A percentile compares a stretch with the other conserved stretches of the same genome.
Evolutionary conservation across 2,797 vertebrate genomes (phyloP).

Genomic region (Coregonus suidteri): DNA sequence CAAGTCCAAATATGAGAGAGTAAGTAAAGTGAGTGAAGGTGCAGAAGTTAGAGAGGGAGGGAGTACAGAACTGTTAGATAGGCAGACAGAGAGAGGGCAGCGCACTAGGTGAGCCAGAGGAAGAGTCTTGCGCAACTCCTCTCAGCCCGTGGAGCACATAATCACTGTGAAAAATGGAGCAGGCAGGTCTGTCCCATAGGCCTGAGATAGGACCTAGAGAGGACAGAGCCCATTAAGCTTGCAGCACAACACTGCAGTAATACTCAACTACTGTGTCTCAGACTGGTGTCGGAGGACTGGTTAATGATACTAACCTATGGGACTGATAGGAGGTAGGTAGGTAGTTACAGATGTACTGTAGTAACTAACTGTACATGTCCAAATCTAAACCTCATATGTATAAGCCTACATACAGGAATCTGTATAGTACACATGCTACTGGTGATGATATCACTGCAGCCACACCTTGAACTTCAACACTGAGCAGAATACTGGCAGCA

Average conservation of each 20-base stretch:
- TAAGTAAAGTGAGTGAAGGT: neutral
- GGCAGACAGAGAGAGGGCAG: neutral
- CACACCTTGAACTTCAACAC: neutral
- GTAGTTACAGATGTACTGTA: too few relatives aligned
- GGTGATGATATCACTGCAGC: neutral
- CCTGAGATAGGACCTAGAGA: neutral
- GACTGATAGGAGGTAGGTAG: neutral
- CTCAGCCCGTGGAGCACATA: too few relatives aligned
- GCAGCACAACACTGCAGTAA: neutral
- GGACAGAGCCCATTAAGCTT: neutral
- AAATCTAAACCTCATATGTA: too few relatives aligned
- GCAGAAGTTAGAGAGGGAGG: neutral
- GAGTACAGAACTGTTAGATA: neutral
- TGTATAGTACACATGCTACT: neutral
- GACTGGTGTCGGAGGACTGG: neutral
- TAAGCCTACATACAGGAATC: neutral
- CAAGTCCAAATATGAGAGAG: neutral
- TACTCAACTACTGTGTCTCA: neutral
- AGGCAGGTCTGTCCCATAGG: neutral
- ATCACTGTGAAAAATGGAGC: neutral
- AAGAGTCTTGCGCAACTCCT: too few relatives aligned
- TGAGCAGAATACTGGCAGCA: neutral
- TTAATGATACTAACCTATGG: neutral
- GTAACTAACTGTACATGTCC: neutral
- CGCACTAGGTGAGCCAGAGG: too few relatives aligned